phyloP scores from a whole-genome alignment of 2,888 invertebrate species.

The Germaria angustata region DNA sequence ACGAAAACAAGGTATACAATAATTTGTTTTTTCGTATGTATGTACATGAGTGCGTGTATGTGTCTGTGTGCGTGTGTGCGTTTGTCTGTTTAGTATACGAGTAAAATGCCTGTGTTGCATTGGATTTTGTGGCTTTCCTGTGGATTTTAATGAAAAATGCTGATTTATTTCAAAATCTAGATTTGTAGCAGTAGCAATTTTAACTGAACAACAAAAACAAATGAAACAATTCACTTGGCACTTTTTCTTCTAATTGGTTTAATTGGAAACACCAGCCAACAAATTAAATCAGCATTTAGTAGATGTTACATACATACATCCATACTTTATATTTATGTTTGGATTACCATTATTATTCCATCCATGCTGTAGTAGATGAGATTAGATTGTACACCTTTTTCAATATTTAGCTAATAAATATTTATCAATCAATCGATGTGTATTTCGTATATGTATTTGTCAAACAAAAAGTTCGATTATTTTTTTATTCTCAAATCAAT shows the following conservation, averaged over 20 bases:
- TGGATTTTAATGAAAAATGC: slow-evolving; percentile 43
- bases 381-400: slow-evolving; percentile 26
- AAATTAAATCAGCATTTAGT: slow-evolving; percentile 61
- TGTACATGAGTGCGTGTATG: no score
- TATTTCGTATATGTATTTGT: slow-evolving; percentile 32
- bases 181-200: slow-evolving; percentile 54
- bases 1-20: slow-evolving; percentile 52
- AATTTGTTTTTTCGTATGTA: slow-evolving; percentile 6
- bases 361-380: slow-evolving; percentile 36
- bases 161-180: slow-evolving; percentile 48
- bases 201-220: no score
- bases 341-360: not conserved
- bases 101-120: not conserved
- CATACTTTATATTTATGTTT: not conserved
- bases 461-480: slow-evolving; percentile 20
- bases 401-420: slow-evolving; percentile 16
- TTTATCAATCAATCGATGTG: slow-evolving; percentile 24
- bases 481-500: slow-evolving; percentile 4
- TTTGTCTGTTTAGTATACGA: not conserved
- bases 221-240: not conserved
- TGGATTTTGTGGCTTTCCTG: slow-evolving; percentile 15
- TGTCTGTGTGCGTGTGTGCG: not conserved
- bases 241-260: slow-evolving; percentile 6
- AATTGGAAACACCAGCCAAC: not conserved
- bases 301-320: not conserved